Percentiles rank a stretch among this genome's conserved stretches.
Evolutionary conservation across 2,113 vertebrate genomes (phyloP).

Genomic region (Phycodurus eques): DNA sequence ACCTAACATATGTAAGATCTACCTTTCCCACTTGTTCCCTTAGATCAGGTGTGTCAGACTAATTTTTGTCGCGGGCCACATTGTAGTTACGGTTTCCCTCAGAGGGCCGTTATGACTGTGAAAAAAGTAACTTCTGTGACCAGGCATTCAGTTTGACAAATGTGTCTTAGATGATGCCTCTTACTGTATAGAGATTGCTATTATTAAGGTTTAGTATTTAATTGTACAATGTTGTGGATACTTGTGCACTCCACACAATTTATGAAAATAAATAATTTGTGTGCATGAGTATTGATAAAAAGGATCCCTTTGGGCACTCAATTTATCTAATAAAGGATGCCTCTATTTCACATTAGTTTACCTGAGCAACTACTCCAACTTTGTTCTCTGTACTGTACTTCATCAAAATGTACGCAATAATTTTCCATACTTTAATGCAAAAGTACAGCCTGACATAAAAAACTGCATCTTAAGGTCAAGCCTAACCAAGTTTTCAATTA

Average conservation of each 20-base stretch:
- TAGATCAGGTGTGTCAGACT: too few species aligned
- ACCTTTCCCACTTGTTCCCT: background rate
- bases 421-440: slow-evolving; percentile 17
- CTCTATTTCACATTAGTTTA: slow-evolving; percentile 49
- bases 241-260: slow-evolving; percentile 19
- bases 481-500: slow-evolving; percentile 4
- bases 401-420: slow-evolving; percentile 30
- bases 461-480: slow-evolving; percentile 14
- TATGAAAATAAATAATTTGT: slow-evolving; percentile 61
- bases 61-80: too few species aligned
- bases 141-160: too few species aligned
- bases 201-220: slow-evolving; percentile 42
- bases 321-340: slow-evolving; percentile 22
- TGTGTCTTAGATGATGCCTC: too few species aligned
- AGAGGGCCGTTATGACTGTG: too few species aligned
- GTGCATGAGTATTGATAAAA: slow-evolving; percentile 42
- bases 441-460: slow-evolving; percentile 14
- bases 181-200: slow-evolving; percentile 11
- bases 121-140: too few species aligned
- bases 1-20: background rate
- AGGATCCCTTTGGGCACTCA: slow-evolving; percentile 45
- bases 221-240: slow-evolving; percentile 48
- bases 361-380: slow-evolving; percentile 51
- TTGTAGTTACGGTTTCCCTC: too few species aligned
- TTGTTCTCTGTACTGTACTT: slow-evolving; percentile 19